Percentiles rank a stretch among this genome's conserved stretches.
phyloP scores from a whole-genome alignment of 1,140 invertebrate genomes.

The Venturia canescens region DNA sequence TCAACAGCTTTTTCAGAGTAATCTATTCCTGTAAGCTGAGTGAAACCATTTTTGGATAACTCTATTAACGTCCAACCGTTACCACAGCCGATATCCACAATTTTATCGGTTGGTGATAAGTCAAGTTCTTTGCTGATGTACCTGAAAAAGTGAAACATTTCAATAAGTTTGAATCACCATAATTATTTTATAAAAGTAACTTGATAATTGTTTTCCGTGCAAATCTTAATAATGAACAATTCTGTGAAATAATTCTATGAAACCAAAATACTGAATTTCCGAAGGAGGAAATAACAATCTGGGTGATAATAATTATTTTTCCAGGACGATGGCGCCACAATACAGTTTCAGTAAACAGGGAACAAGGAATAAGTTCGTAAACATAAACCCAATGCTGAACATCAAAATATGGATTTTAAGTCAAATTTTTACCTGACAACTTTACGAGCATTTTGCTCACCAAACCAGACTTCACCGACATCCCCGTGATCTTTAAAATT shows the following conservation, averaged over 20 bases:
- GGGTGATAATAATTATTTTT: background rate
- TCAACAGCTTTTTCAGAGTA: slow-evolving; percentile 89
- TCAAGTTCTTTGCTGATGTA: slow-evolving; percentile 65
- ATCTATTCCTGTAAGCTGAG: slow-evolving; percentile 87
- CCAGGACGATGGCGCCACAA: background rate
- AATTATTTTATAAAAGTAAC: no score
- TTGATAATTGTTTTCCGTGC: no score
- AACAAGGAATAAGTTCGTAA: background rate
- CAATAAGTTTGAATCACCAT: no score
- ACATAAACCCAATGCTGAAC: background rate
- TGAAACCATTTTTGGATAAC: slow-evolving; percentile 85
- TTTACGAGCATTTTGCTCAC: slow-evolving; percentile 86
- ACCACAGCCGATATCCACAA: slow-evolving; percentile 89
- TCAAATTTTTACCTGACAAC: slow-evolving; percentile 80
- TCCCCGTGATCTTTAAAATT: slow-evolving; percentile 92
- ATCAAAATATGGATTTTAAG: background rate
- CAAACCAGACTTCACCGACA: slow-evolving; percentile 96
- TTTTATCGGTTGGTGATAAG: slow-evolving; percentile 70
- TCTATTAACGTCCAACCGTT: slow-evolving; percentile 92
- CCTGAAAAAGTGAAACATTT: slow-evolving; percentile 58
- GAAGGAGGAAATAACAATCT: background rate
- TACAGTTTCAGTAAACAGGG: background rate
- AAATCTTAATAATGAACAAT: no score
- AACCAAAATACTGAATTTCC: background rate
- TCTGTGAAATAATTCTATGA: no score